Base-by-base conservation (phyloP, 1,140 invertebrate genomes). In the Colletes gigas region DNA sequence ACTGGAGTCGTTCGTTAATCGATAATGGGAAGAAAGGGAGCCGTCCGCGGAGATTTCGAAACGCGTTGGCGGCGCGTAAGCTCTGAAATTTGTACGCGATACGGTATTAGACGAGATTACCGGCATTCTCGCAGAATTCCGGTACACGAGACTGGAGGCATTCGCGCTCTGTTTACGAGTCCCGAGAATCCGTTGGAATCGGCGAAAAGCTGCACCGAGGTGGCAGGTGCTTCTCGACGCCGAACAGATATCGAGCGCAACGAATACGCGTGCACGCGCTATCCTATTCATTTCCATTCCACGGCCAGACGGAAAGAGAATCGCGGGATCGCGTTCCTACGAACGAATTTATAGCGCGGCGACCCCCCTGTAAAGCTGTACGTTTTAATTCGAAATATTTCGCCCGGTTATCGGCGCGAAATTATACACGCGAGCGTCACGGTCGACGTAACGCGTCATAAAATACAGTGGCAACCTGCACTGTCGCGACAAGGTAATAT, bases 311-410 rank as follows among this genome's bases (percentile, higher is more conserved):
- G 30, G 30, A 2, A 30, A 30, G 30, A 30, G 30, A 30, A 30
- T 30, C 30, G 30, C 30, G 30, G 30, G 2, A 30, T 30, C 30
- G 30, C 30, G 73, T 79, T 83, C 52, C 19, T 72, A 59, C 12
- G 55, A 30, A 79, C 41, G 65, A 70, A 72, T 84, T 83, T 68
- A 83, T 84, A 59, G 12, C 30, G 6, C 30, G 12, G 68, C 52
- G 30, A 30, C 30, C 30, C 57, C 57, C 39, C 50, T 39, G 14
- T 50, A 30, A 60, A 76, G n/a, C 41, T 75, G 8, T 17, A 19
- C 59, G n/a, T 62, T 78, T 63, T 63, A 55, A 52, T 71, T 52
- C 68, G 30, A 63, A 63, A 72, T 19, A 50, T 50, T 69, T 71
- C 59, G 41, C 19, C 15, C 9, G 50, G 44, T 15, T 39, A 76